These are phyloP conservation scores for Morone chrysops DNA, from an alignment of 2,113 vertebrate genomes.

Conservation along the genomic window DNA sequence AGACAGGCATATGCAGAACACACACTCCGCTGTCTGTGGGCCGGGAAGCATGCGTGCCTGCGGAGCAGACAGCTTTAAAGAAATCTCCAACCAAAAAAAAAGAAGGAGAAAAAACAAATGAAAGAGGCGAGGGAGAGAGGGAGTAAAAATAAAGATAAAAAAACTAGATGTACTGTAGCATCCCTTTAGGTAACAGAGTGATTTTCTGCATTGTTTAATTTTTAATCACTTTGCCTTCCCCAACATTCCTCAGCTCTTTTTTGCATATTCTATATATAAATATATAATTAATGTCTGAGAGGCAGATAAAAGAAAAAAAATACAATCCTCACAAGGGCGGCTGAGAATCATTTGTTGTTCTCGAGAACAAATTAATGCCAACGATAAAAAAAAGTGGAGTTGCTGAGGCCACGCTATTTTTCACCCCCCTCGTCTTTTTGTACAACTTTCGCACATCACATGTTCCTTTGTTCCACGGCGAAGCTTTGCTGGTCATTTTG, in stretches of 20 bases:
- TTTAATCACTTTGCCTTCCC: constrained; percentile 86
- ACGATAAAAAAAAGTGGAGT: constrained; percentile 73
- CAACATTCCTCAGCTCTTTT: constrained; percentile 82
- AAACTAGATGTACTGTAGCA: constrained; percentile 72
- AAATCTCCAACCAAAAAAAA: constrained; percentile 74
- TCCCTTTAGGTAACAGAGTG: constrained; percentile 87
- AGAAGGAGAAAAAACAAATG: constrained; percentile 55
- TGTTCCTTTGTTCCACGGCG: constrained; percentile 72
- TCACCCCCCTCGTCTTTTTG: constrained; percentile 38
- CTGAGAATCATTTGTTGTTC: constrained; percentile 84
- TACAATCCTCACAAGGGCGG: constrained; percentile 77
- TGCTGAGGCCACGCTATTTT: constrained; percentile 78
- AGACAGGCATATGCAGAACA: constrained; percentile 63
- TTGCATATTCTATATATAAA: constrained; percentile 87
- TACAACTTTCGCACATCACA: constrained; percentile 68
- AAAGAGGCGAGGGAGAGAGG: constrained; percentile 71
- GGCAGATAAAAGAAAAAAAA: constrained; percentile 83
- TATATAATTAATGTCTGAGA: constrained; percentile 87
- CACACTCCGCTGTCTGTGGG: constrained; percentile 67
- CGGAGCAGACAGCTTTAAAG: constrained; percentile 83
- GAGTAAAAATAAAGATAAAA: constrained; percentile 78
- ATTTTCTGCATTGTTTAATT: constrained; percentile 89
- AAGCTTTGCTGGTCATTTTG: constrained; percentile 78
- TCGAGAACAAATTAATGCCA: constrained; percentile 82
- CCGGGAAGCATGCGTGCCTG: constrained; percentile 72